Evolutionary conservation across 2,113 vertebrate genomes (phyloP).

Genomic region (Engystomops pustulosus): DNA sequence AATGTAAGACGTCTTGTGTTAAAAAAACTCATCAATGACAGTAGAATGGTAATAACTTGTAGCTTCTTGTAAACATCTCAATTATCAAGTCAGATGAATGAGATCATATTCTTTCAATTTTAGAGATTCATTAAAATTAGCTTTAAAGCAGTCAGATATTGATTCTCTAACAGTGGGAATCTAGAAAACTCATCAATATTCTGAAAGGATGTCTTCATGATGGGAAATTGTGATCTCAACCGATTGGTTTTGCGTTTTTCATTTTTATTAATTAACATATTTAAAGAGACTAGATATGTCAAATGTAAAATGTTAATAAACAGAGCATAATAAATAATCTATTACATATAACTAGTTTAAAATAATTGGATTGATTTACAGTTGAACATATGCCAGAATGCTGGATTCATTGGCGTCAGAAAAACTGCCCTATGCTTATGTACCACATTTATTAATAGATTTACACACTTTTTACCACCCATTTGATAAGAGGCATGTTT

Average conservation of each 20-base stretch:
- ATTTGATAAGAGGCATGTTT: too few species aligned
- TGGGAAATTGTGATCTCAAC: slow-evolving; percentile 15
- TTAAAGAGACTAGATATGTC: too few species aligned
- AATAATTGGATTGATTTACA: too few species aligned
- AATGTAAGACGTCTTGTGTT: neutral
- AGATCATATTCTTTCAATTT: slow-evolving; percentile 9
- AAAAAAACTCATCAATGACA: neutral
- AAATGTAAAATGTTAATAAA: too few species aligned
- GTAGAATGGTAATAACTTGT: neutral
- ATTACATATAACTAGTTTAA: too few species aligned
- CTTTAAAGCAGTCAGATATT: slow-evolving; percentile 20
- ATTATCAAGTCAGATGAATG: slow-evolving; percentile 26
- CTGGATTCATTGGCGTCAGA: too few species aligned
- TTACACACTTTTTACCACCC: too few species aligned
- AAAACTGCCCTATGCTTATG: too few species aligned
- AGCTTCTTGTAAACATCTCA: slow-evolving; percentile 4
- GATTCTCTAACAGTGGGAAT: slow-evolving; percentile 23
- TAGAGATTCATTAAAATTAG: slow-evolving; percentile 19
- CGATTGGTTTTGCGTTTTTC: neutral
- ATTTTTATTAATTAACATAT: neutral
- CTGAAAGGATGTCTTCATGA: slow-evolving; percentile 21
- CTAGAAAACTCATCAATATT: slow-evolving; percentile 17
- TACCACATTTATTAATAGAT: too few species aligned
- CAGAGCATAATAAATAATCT: too few species aligned
- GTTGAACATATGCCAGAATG: too few species aligned